Conservation (phyloP, 2,888 invertebrate genomes). For the Disparrhopalites patrizii region DNA sequence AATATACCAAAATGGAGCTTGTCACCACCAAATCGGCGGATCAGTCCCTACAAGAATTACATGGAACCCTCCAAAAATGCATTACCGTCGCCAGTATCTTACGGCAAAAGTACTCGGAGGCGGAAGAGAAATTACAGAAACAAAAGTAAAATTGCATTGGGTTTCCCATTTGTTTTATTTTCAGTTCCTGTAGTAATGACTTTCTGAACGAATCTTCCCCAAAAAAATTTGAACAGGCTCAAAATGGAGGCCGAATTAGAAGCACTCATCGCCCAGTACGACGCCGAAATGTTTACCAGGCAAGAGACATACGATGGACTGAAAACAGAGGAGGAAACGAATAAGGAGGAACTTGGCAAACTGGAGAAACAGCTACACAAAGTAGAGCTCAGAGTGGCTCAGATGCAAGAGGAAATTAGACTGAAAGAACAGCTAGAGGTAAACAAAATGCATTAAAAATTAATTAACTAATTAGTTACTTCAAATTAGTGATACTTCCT, state of each 20-base stretch:
- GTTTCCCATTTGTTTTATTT: neutral
- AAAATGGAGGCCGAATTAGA: slow-evolving; percentile 24
- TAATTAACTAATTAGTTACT: neutral
- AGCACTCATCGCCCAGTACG: slow-evolving; percentile 18
- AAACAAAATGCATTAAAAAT: neutral
- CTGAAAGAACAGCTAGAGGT: neutral
- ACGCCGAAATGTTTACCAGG: slow-evolving; percentile 25
- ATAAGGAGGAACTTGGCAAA: slow-evolving; percentile 6
- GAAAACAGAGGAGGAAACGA: neutral
- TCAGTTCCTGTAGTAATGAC: neutral
- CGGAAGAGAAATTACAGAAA: slow-evolving; percentile 24
- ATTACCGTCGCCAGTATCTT: slow-evolving; percentile 18
- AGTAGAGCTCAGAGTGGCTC: neutral
- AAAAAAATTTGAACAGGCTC: slow-evolving; percentile 10
- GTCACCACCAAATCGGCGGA: slow-evolving; percentile 26
- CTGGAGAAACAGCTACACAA: slow-evolving; percentile 8
- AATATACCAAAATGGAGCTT: slow-evolving; percentile 30
- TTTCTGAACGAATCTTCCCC: neutral
- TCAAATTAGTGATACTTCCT: too few species aligned
- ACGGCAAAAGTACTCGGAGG: slow-evolving; percentile 14
- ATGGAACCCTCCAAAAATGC: slow-evolving; percentile 22
- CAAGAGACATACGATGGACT: slow-evolving; percentile 20
- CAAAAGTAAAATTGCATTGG: slow-evolving; percentile 10
- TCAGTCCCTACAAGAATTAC: slow-evolving; percentile 25
- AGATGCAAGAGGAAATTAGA: slow-evolving; percentile 17